These are phyloP conservation scores for Auanema sp. DNA, from an alignment of 2,888 invertebrate genomes.

Conservation along the genomic window DNA sequence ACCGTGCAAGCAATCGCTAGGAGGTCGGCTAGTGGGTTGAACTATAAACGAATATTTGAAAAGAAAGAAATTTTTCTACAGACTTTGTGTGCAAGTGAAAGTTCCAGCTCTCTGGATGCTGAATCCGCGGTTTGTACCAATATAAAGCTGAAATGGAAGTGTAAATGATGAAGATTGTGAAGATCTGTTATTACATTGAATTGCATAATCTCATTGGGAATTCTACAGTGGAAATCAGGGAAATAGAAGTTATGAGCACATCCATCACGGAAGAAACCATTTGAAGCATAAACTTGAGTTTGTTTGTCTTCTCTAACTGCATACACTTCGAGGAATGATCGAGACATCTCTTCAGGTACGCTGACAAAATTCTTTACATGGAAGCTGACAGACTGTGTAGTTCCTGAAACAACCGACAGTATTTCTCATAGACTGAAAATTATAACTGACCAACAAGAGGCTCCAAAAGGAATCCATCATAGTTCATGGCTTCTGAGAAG, in stretches of 20 bases:
- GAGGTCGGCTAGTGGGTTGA: conserved; percentile 36
- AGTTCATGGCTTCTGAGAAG: conserved; percentile 25
- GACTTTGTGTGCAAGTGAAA: conserved; percentile 40
- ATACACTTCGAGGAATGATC: conserved; percentile 25
- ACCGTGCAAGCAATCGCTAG: conserved; percentile 49
- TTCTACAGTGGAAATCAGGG: conserved; percentile 44
- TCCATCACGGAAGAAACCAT: conserved; percentile 46
- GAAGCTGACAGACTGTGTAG: conserved; percentile 25
- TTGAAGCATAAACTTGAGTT: conserved; percentile 44
- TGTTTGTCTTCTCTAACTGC: conserved; percentile 31
- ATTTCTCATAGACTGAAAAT: no score
- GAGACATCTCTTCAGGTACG: conserved; percentile 1
- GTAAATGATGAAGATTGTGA: background rate
- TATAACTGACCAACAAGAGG: conserved; percentile 24
- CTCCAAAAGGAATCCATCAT: conserved; percentile 26
- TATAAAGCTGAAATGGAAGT: conserved; percentile 37
- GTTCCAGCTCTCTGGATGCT: conserved; percentile 48
- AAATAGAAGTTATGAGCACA: conserved; percentile 51
- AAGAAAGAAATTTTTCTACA: background rate
- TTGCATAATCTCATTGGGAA: conserved; percentile 44
- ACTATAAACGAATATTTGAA: conserved; percentile 18
- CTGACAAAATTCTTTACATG: conserved; percentile 19
- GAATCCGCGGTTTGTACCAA: conserved; percentile 40
- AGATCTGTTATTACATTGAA: conserved; percentile 34
- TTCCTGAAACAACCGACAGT: no score